Base-by-base conservation (phyloP, 2,113 vertebrate species). In the Calyptommatus sinebrachiatus region DNA sequence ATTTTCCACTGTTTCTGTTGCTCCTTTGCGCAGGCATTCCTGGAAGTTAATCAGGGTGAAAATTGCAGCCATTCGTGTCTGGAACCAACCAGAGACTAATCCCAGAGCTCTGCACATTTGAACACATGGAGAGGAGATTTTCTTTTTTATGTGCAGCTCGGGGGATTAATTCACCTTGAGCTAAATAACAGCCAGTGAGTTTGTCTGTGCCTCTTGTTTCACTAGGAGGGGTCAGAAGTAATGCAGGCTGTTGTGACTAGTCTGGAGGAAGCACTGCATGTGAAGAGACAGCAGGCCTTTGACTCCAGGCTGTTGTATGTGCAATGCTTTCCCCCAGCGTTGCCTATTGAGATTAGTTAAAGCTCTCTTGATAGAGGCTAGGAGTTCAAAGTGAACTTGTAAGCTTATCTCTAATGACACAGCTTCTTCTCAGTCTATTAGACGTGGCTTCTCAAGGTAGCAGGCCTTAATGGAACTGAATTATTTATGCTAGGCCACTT, bases 31-130 rank as follows among this genome's bases (percentile, higher is more conserved):
- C 69, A 78, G 90, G 83, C 92, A 92, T 94, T 94, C 91, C 91
- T 94, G 90, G 84, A 92, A 94, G 92, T 94, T 94, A 94, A 92
- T 94, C 92, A 93, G 91, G 91, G 86, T 95, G 92, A 93, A 94
- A 95, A 94, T 91, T 93, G 86, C 82, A 92, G 89, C 90, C 82
- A 67, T 87, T 94, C 84, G 61, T 91, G 89, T 93, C 89, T 95
- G 87, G 89, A 93, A 94, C 90, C 92, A 89, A 89, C 83, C 71
- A 85, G 84, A 76, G 78, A 79, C 91, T 76, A 87, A 90, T 86
- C 85, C 88, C 72, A 78, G 88, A 82, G 84, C 4, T 70, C 89
- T 88, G 81, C 89, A 86, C 90, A 83, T 88, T 89, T 77, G 79
- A 91, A 84, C 85, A 77, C 88, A 83, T 65, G 80, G 85, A 66